Percentiles rank a stretch among this genome's conserved stretches.
Conservation (phyloP, 1,140 invertebrate genomes). For the Fopius arisanus region DNA sequence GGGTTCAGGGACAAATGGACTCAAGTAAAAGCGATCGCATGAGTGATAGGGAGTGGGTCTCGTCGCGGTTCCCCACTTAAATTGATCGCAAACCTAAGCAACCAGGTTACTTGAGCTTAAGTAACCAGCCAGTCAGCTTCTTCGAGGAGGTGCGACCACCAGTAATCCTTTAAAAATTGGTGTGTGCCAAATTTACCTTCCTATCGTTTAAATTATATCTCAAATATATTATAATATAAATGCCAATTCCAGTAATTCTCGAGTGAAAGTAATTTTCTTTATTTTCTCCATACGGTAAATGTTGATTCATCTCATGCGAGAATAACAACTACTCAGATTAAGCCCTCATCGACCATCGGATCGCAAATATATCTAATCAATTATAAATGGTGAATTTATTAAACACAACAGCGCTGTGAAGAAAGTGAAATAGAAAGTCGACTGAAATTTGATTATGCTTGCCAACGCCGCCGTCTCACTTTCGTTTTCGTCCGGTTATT, state of each 20-base stretch:
- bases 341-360: too few relatives aligned
- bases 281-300: background rate
- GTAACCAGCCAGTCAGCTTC: conserved; percentile 40
- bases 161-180: background rate
- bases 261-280: conserved; percentile 20
- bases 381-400: background rate
- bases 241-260: background rate
- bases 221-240: background rate
- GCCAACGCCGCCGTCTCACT: conserved; percentile 28
- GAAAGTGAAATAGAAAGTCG: conserved; percentile 35
- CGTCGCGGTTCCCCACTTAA: conserved; percentile 40
- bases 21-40: conserved; percentile 20
- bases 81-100: conserved; percentile 44
- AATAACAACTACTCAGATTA: too few relatives aligned
- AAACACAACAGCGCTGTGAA: background rate
- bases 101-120: conserved; percentile 47
- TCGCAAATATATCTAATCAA: too few relatives aligned
- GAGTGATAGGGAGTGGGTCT: background rate
- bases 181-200: conserved; percentile 11
- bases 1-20: conserved; percentile 24
- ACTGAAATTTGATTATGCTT: conserved; percentile 26
- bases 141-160: background rate
- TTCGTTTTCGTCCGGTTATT: conserved; percentile 34
- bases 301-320: background rate
- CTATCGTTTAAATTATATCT: background rate